A percentile compares a stretch with the other conserved stretches of the same genome.
Evolutionary conservation across 2,888 invertebrate genomes (phyloP).

Genomic region (Melieria omissa): DNA sequence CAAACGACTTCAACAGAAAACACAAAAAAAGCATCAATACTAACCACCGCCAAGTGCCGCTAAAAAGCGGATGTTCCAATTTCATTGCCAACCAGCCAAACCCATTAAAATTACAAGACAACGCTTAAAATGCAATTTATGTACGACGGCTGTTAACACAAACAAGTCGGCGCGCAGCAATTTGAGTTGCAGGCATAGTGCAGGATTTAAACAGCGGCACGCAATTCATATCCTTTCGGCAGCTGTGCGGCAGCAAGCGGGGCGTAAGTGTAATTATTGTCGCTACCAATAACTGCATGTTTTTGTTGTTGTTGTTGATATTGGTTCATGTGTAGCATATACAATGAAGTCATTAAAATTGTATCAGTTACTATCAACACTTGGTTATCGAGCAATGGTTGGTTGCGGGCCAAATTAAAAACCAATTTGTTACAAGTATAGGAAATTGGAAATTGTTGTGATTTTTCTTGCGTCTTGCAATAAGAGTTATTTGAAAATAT

Average conservation of each 20-base stretch:
- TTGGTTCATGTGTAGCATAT: constrained; percentile 29
- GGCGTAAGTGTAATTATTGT: constrained; percentile 27
- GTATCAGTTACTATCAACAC: constrained; percentile 40
- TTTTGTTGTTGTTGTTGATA: neutral
- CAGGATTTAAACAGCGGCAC: constrained; percentile 32
- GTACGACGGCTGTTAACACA: constrained; percentile 1
- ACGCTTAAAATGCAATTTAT: constrained; percentile 39
- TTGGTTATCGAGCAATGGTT: constrained; percentile 20
- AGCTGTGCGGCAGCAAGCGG: constrained; percentile 32
- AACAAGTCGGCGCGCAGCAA: neutral
- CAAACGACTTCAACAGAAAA: no score
- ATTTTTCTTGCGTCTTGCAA: no score
- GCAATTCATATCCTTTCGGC: constrained; percentile 46
- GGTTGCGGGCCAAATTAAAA: constrained; percentile 12
- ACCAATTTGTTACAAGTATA: no score
- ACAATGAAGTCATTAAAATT: constrained; percentile 48
- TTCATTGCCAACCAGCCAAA: constrained; percentile 20
- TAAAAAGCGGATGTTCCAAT: constrained; percentile 34
- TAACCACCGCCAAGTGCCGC: neutral
- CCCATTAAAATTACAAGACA: constrained; percentile 42
- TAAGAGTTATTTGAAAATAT: no score
- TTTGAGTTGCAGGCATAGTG: neutral
- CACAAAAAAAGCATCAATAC: no score
- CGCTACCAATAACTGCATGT: neutral
- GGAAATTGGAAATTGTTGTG: no score